A percentile compares a stretch with the other conserved stretches of the same genome.
Conservation (phyloP, 2,113 vertebrate species). For the Mus musculus region GRCm39 chr7:91216501-91217000, state of each 20-base stretch:
- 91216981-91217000: constrained; percentile 31
- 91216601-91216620: not conserved
- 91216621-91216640: not conserved
- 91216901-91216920: not conserved
- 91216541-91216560: not conserved
- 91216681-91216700: not conserved
- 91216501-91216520: not conserved
- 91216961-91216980: not conserved
- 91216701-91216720: not conserved
- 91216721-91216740: not conserved
- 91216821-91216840: not conserved
- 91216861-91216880: not conserved
- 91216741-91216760: not conserved
- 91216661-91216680: not conserved
- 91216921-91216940: not conserved
- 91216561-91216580: not conserved
- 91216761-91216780: not conserved
- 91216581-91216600: not conserved
- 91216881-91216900: not conserved
- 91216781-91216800: not conserved
- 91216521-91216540: not conserved
- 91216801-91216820: not conserved
- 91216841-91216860: too few relatives aligned
- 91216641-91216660: not conserved
- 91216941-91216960: not conserved